Evolutionary conservation across 2,113 vertebrate genomes (phyloP).

Genomic region (Chamaea fasciata): DNA sequence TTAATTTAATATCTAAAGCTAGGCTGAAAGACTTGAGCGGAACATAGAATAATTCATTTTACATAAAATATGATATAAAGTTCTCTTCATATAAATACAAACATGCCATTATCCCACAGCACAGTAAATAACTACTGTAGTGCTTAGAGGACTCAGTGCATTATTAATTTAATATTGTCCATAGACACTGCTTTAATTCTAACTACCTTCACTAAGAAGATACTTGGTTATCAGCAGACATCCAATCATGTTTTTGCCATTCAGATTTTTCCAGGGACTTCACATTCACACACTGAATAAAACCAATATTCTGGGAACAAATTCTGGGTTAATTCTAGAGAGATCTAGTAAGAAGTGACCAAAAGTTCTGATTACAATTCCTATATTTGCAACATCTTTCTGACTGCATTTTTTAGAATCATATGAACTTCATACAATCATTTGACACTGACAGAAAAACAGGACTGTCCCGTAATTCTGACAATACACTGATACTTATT

Average conservation of each 20-base stretch:
- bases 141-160: not conserved
- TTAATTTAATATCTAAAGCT: not conserved
- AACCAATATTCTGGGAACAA: not conserved
- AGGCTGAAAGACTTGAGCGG: not conserved
- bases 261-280: not conserved
- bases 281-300: not conserved
- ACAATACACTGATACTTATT: not conserved
- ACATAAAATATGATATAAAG: not conserved
- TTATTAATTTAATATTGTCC: not conserved
- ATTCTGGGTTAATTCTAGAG: not conserved
- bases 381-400: not conserved
- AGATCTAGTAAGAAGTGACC: not conserved
- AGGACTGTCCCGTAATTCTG: not conserved
- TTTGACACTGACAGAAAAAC: not conserved
- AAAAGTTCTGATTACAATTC: not conserved
- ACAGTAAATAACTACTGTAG: not conserved
- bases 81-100: not conserved
- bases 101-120: not conserved
- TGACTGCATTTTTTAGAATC: not conserved
- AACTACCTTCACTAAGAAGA: not conserved
- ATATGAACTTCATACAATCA: not conserved
- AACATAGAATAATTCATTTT: not conserved
- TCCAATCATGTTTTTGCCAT: not conserved
- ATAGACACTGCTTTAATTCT: not conserved
- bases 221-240: not conserved